Conservation (phyloP, 2,888 invertebrate genomes). For the Meliscaeva auricollis region DNA sequence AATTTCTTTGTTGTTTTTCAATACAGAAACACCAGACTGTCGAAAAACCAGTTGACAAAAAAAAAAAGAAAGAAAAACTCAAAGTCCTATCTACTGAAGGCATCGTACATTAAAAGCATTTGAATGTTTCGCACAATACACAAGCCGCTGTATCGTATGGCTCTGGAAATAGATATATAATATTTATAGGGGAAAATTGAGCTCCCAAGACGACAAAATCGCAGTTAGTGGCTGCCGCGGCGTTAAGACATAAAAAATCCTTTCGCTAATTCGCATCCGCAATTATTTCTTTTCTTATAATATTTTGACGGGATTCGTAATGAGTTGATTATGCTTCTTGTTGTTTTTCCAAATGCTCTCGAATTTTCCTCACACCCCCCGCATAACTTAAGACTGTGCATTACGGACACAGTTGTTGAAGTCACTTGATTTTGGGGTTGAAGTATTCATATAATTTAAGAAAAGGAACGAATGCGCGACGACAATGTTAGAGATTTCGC, state of each 20-base stretch:
- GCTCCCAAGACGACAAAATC: slow-evolving; percentile 50
- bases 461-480: slow-evolving; percentile 57
- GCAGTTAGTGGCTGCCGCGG: slow-evolving; percentile 43
- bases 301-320: slow-evolving; percentile 78
- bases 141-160: slow-evolving; percentile 16
- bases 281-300: slow-evolving; percentile 76
- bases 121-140: slow-evolving; percentile 76
- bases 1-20: slow-evolving; percentile 72
- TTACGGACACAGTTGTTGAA: slow-evolving; percentile 70
- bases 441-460: slow-evolving; percentile 50
- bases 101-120: slow-evolving; percentile 78
- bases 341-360: slow-evolving; percentile 59
- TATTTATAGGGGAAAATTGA: slow-evolving; percentile 52
- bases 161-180: background rate
- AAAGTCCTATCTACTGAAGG: slow-evolving; percentile 56
- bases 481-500: slow-evolving; percentile 65
- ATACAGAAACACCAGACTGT: slow-evolving; percentile 50
- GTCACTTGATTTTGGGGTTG: slow-evolving; percentile 57
- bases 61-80: slow-evolving; percentile 42
- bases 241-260: slow-evolving; percentile 74
- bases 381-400: slow-evolving; percentile 44
- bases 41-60: slow-evolving; percentile 48
- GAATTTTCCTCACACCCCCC: slow-evolving; percentile 3
- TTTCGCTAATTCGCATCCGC: slow-evolving; percentile 74
- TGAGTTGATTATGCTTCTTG: slow-evolving; percentile 77